Evolutionary conservation across 2,888 invertebrate species (phyloP).

Genomic region (Zygaena filipendulae): DNA sequence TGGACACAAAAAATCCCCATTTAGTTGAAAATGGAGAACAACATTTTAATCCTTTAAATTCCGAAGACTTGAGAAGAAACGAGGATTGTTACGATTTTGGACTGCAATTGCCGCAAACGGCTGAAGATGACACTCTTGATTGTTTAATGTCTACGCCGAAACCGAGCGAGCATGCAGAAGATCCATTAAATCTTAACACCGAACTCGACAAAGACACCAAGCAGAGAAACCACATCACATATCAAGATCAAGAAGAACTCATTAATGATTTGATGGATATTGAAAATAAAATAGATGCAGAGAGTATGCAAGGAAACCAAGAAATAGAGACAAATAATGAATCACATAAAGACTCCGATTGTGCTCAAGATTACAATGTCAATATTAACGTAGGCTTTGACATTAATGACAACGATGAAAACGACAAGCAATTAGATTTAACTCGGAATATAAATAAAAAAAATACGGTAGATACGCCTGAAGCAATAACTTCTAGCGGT

Average conservation of each 20-base stretch:
- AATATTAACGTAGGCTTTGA: no score
- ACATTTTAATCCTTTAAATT: constrained; percentile 37
- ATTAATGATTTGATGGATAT: constrained; percentile 59
- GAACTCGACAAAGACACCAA: constrained; percentile 25
- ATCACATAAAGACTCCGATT: constrained; percentile 15
- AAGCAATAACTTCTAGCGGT: background rate
- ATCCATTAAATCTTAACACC: constrained; percentile 26
- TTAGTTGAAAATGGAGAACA: constrained; percentile 39
- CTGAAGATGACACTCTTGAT: constrained; percentile 47
- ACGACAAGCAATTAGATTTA: background rate
- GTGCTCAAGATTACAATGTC: background rate
- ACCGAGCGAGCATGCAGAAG: constrained; percentile 32
- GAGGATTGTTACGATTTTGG: constrained; percentile 56
- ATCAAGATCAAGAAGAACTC: constrained; percentile 48
- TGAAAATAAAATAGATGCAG: constrained; percentile 48
- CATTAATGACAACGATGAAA: background rate
- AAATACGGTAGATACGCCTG: background rate
- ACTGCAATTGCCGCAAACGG: constrained; percentile 39
- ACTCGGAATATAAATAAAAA: background rate
- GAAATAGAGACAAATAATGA: constrained; percentile 20
- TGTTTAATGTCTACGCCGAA: constrained; percentile 52
- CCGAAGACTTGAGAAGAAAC: constrained; percentile 45
- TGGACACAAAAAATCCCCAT: constrained; percentile 44
- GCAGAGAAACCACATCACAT: constrained; percentile 14
- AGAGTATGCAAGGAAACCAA: constrained; percentile 27